These are phyloP conservation scores for Ornithoptera priamus DNA, from an alignment of 2,888 invertebrate genomes.

Conservation along the genomic window DNA sequence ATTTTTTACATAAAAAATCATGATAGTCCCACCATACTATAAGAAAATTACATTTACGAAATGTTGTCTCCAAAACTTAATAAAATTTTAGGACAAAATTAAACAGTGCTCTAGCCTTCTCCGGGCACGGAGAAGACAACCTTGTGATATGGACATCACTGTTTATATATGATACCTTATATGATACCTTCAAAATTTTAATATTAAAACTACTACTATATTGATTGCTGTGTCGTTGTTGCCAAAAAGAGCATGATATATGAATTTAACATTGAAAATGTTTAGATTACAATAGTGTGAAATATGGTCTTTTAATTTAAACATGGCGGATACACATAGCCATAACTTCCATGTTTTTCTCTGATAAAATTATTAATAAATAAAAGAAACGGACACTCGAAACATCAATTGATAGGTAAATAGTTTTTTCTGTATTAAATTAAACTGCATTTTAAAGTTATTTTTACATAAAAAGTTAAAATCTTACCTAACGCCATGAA, in stretches of 20 bases:
- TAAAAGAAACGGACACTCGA: neutral
- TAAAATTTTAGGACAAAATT: no score
- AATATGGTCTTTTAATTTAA: neutral
- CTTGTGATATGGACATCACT: no score
- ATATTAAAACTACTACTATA: neutral
- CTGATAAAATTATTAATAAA: neutral
- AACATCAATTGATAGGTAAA: neutral
- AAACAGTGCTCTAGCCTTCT: no score
- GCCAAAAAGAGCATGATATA: neutral
- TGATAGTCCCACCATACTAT: no score
- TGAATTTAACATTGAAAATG: neutral
- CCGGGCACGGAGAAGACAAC: no score
- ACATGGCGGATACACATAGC: neutral
- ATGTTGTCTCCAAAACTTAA: no score
- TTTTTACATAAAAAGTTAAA: neutral
- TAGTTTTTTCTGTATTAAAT: neutral
- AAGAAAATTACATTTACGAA: no score
- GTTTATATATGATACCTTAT: no score
- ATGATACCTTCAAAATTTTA: neutral
- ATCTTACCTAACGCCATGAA: conserved; percentile 69
- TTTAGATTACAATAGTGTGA: neutral
- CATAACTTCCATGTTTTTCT: neutral
- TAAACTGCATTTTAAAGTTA: neutral
- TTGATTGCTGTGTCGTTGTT: neutral
- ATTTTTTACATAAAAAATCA: no score